A percentile compares a stretch with the other conserved stretches of the same genome.
These are phyloP conservation scores for Drosophila dunni DNA, from an alignment of 1,140 invertebrate species.

Conservation along the genomic window DNA sequence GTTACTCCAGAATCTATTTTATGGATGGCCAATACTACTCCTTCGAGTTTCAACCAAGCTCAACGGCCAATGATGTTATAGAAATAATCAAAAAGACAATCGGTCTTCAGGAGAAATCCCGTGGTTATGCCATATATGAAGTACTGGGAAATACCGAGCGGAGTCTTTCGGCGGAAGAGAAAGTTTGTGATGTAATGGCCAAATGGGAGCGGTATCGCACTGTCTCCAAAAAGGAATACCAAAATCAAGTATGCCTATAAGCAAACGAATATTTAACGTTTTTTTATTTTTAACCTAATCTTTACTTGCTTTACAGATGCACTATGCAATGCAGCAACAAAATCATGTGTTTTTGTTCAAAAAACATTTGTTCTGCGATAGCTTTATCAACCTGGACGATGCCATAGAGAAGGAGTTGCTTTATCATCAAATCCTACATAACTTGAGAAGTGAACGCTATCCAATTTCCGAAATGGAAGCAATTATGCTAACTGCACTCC, in stretches of 20 bases:
- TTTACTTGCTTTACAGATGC: constrained; percentile 24
- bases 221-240: constrained; percentile 86
- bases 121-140: constrained; percentile 87
- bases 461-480: constrained; percentile 97
- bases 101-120: constrained; percentile 93
- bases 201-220: constrained; percentile 95
- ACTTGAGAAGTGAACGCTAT: constrained; percentile 94
- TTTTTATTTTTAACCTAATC: too few relatives aligned
- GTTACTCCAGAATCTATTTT: constrained; percentile 96
- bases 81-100: constrained; percentile 96
- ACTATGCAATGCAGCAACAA: constrained; percentile 60
- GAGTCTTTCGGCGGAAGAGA: constrained; percentile 93
- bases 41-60: constrained; percentile 97
- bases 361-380: constrained; percentile 96
- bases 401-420: constrained; percentile 97
- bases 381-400: constrained; percentile 93
- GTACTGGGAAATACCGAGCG: constrained; percentile 91
- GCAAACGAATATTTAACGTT: not conserved
- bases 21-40: constrained; percentile 98
- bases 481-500: constrained; percentile 96
- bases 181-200: constrained; percentile 96
- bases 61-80: constrained; percentile 95
- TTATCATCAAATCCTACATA: constrained; percentile 97
- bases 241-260: constrained; percentile 56
- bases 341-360: constrained; percentile 92